A percentile compares a stretch with the other conserved stretches of the same genome.
phyloP scores from a whole-genome alignment of 2,888 invertebrate species.

The Icerya purchasi region DNA sequence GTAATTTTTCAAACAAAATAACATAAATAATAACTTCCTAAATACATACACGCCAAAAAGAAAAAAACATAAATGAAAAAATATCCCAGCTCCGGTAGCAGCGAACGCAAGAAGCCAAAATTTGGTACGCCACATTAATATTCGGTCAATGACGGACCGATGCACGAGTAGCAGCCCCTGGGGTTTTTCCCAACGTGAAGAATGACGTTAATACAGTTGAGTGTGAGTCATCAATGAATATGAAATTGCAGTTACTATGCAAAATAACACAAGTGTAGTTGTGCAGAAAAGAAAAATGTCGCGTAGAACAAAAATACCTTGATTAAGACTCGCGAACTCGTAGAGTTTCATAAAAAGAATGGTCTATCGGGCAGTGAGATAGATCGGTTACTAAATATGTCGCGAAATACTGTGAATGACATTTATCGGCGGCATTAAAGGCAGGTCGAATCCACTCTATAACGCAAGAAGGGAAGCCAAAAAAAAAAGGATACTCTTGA shows the following conservation, averaged over 20 bases:
- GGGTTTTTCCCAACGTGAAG: neutral
- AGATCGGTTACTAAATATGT: neutral
- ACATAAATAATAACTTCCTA: neutral
- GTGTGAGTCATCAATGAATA: neutral
- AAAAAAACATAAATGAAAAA: neutral
- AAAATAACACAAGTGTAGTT: neutral
- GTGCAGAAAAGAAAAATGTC: neutral
- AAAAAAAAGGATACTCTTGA: neutral
- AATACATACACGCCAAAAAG: neutral
- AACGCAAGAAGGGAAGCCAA: neutral
- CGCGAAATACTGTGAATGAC: neutral
- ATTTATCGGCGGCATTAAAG: neutral
- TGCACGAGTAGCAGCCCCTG: neutral
- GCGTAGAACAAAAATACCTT: neutral
- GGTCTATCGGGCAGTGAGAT: neutral
- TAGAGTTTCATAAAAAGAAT: neutral
- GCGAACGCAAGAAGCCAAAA: neutral
- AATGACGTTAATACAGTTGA: neutral
- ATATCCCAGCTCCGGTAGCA: too few species aligned
- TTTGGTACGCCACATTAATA: neutral
- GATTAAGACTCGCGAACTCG: neutral
- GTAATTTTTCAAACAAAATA: neutral
- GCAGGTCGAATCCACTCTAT: neutral
- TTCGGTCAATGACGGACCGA: neutral
- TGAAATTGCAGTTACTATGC: neutral